Conservation (phyloP, 2,888 invertebrate genomes). For the Orthosia cruda region DNA sequence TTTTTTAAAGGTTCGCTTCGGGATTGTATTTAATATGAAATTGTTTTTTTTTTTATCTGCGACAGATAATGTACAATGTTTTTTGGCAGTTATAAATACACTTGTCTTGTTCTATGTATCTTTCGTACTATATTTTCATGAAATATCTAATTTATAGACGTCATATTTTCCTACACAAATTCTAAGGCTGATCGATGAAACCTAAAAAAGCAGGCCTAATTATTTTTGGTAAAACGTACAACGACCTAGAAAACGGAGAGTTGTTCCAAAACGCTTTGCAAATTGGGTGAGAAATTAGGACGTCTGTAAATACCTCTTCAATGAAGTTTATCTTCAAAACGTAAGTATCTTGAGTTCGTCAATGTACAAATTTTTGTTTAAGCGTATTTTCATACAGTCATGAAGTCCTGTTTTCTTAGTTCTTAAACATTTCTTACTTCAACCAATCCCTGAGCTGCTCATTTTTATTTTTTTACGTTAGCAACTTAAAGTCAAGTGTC, state of each 20-base stretch:
- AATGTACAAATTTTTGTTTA: constrained; percentile 12
- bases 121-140: constrained; percentile 8
- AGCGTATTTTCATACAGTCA: constrained; percentile 15
- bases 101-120: constrained; percentile 7
- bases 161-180: constrained; percentile 5
- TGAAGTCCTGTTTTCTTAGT: background rate
- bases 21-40: constrained; percentile 50
- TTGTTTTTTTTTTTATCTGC: constrained; percentile 32
- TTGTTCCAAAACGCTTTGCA: constrained; percentile 25
- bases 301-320: constrained; percentile 5
- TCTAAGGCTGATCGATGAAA: constrained; percentile 7
- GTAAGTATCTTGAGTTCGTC: constrained; percentile 2
- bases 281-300: constrained; percentile 31
- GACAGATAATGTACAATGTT: constrained; percentile 40
- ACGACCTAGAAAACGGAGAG: background rate
- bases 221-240: background rate
- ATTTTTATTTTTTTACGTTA: constrained; percentile 9
- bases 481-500: constrained; percentile 35
- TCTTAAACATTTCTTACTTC: background rate
- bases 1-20: constrained; percentile 46
- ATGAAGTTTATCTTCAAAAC: constrained; percentile 22
- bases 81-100: constrained; percentile 38
- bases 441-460: constrained; percentile 48
- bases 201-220: constrained; percentile 11
- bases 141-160: constrained; percentile 1